Conservation (phyloP, 1,140 invertebrate genomes). For the Drosophila setifemur region DNA sequence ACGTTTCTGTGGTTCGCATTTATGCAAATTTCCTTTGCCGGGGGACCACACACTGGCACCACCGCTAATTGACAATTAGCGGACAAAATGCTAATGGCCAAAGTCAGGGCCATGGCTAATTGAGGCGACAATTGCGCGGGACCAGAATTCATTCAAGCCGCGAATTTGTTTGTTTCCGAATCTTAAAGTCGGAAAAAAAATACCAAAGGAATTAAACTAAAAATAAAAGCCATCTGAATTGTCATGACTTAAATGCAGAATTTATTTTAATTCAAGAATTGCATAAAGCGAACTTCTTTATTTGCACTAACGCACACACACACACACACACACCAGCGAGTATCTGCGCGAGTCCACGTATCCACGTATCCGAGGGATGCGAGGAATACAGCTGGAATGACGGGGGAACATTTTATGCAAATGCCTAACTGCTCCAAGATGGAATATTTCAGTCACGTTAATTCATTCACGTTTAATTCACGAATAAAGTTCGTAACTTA, state of each 20-base stretch:
- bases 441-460: constrained; percentile 79
- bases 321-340: not conserved
- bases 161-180: not conserved
- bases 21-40: constrained; percentile 52
- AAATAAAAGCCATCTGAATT: constrained; percentile 47
- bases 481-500: constrained; percentile 75
- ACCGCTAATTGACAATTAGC: constrained; percentile 66
- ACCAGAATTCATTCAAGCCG: constrained; percentile 36
- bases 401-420: constrained; percentile 61
- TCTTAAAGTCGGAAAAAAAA: constrained; percentile 8
- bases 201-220: too few relatives aligned
- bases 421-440: constrained; percentile 52
- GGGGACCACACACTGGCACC: constrained; percentile 16
- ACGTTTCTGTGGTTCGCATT: not conserved
- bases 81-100: constrained; percentile 50
- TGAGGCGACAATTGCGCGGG: constrained; percentile 35
- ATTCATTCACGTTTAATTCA: constrained; percentile 70
- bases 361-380: not conserved
- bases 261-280: constrained; percentile 68
- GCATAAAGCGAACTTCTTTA: constrained; percentile 68
- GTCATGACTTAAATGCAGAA: constrained; percentile 66
- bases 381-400: constrained; percentile 32
- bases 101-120: constrained; percentile 34
- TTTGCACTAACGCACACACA: constrained; percentile 42
- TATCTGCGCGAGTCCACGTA: too few relatives aligned